A percentile compares a stretch with the other conserved stretches of the same genome.
These are phyloP conservation scores for Maniola hyperantus DNA, from an alignment of 2,888 invertebrate species.

Conservation along the genomic window DNA sequence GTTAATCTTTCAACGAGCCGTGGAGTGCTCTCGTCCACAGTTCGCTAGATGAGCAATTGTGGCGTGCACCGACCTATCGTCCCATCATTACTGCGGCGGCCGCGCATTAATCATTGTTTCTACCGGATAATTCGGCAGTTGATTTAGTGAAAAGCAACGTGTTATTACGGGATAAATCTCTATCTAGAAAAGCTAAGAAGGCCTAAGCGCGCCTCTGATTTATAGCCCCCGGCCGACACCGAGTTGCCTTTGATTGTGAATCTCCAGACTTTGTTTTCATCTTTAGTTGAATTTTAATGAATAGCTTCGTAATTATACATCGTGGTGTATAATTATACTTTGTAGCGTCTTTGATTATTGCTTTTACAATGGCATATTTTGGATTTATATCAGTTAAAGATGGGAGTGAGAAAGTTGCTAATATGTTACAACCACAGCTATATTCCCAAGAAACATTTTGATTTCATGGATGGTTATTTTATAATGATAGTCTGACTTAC, in stretches of 20 bases:
- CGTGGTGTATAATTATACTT: constrained; percentile 71
- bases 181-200: constrained; percentile 83
- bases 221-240: constrained; percentile 71
- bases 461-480: not conserved
- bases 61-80: constrained; percentile 41
- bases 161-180: constrained; percentile 83
- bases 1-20: constrained; percentile 34
- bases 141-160: constrained; percentile 82
- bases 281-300: constrained; percentile 80
- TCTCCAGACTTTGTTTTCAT: constrained; percentile 69
- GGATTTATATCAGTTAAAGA: constrained; percentile 43
- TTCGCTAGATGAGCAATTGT: constrained; percentile 37
- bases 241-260: constrained; percentile 76
- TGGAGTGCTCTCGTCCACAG: constrained; percentile 22
- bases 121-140: constrained; percentile 82
- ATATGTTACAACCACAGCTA: constrained; percentile 23
- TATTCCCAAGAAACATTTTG: constrained; percentile 5
- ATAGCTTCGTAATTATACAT: constrained; percentile 76
- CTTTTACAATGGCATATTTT: constrained; percentile 65
- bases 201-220: constrained; percentile 79
- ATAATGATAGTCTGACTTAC: not conserved
- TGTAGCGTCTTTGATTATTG: constrained; percentile 71
- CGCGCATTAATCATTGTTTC: constrained; percentile 78
- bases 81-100: constrained; percentile 73
- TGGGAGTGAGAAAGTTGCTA: constrained; percentile 37